Conservation (phyloP, 30 jellyfish, hydroid and myxozoan genomes). For the Cassiopea xamachana region DNA sequence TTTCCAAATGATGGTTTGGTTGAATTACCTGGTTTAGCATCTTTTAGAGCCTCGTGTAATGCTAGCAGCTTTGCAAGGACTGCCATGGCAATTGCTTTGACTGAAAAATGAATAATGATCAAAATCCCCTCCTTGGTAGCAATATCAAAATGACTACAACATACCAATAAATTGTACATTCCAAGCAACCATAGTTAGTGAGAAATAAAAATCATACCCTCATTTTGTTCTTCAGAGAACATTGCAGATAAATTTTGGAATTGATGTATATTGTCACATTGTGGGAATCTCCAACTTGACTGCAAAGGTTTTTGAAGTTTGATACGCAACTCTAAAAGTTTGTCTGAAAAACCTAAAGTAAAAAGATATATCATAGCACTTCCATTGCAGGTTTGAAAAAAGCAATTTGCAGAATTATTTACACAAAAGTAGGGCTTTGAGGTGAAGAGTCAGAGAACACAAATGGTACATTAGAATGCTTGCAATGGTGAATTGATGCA, state of each 20-base stretch:
- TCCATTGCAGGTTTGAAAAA: background rate
- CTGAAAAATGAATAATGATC: background rate
- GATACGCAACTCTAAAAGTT: conserved; percentile 79
- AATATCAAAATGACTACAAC: background rate
- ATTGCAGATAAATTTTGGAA: conserved; percentile 4
- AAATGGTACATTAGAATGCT: too few species aligned
- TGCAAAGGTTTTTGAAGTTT: conserved; percentile 79
- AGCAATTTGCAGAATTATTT: background rate
- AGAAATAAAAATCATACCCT: background rate
- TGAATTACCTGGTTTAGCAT: background rate
- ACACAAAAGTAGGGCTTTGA: background rate
- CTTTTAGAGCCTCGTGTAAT: background rate
- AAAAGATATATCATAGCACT: background rate
- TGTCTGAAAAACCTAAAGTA: conserved; percentile 69
- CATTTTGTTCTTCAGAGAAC: background rate
- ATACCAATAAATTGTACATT: background rate
- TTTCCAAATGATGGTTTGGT: background rate
- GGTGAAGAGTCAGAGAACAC: too few species aligned
- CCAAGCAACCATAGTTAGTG: background rate
- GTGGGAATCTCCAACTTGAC: conserved; percentile 72
- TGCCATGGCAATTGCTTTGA: background rate
- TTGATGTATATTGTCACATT: conserved; percentile 26
- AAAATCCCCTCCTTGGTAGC: background rate
- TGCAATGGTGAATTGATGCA: too few species aligned
- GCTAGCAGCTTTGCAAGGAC: background rate